A percentile compares a stretch with the other conserved stretches of the same genome.
These are phyloP conservation scores for Ichneumoninae sp. DNA, from an alignment of 2,888 invertebrate species.

Conservation along the genomic window DNA sequence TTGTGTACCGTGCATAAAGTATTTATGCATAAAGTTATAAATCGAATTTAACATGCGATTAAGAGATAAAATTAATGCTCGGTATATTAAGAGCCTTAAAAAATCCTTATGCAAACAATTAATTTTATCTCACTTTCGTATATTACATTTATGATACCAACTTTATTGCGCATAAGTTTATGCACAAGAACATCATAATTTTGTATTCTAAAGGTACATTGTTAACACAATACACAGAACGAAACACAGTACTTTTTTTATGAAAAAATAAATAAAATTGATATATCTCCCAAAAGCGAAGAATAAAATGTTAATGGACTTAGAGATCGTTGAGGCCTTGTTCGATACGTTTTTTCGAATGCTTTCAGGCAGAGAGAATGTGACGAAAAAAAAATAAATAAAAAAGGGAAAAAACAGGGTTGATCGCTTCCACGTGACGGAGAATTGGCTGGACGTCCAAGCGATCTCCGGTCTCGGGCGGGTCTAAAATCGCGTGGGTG, in stretches of 20 bases:
- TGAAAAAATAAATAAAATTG: not conserved
- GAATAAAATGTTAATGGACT: not conserved
- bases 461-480: not conserved
- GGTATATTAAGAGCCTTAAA: too few species aligned
- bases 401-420: not conserved
- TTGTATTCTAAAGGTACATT: too few species aligned
- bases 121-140: too few species aligned
- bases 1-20: not conserved
- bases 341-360: not conserved
- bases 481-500: conserved; percentile 51
- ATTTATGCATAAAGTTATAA: too few species aligned
- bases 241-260: too few species aligned
- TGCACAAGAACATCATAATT: too few species aligned
- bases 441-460: conserved; percentile 22
- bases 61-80: too few species aligned
- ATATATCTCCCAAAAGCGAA: not conserved
- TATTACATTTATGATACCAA: too few species aligned
- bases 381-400: not conserved
- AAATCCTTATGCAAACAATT: too few species aligned
- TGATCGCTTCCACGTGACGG: conserved; percentile 27
- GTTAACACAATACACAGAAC: too few species aligned
- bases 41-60: too few species aligned
- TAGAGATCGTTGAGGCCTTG: not conserved
- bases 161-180: too few species aligned
- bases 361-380: not conserved